Evolutionary conservation across 1,140 invertebrate genomes (phyloP), one percentile per base, ranked within the genome.

Genomic region (Oppia nitens): DNA sequence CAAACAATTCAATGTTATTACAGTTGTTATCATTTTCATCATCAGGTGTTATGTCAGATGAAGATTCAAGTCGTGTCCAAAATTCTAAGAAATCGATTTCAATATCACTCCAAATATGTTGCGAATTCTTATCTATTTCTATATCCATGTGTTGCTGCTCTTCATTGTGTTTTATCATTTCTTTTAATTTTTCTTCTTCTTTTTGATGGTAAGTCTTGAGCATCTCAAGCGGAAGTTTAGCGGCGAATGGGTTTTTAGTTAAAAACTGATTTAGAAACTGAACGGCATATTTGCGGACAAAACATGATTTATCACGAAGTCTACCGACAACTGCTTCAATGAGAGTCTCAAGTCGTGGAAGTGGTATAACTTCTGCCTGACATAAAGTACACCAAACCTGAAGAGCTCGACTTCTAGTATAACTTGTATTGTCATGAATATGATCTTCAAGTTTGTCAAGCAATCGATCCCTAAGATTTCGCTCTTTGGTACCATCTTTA

Each of bases 401-500:
- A 23, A 90, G 72, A 2, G 83, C 81, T 73, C 78, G 69, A 48
- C 83, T 82, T 55, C 89, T 74, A 1, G 90, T 87, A 68, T 85
- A 87, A 2, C 86, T 83, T 65, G 87, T 82, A 1, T 78, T 66
- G 70, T 93, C 89, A 63, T 83, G 78, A 49, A 90, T 78, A 68
- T 91, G 87, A n/a, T 85, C 81, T 66, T 84, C 75, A 2, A 90
- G 70, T 63, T 77, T 74, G 58, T 84, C 79, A 1, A 89, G 72
- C 59, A 85, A 82, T 63, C 83, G 77, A 66, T 87, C 80, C 1
- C 85, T 74, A 48, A 76, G 73, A 49, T 78, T 72, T 60, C 81
- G 80, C n/a, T 81, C 75, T 28, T 77, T 73, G 11, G 88, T 70
- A 27, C 81, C 75, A 63, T 86, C 84, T 40, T 78, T 78, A 47